A percentile compares a stretch with the other conserved stretches of the same genome.
phyloP scores from a whole-genome alignment of 2,888 invertebrate genomes.

The Machimus atricapillus region DNA sequence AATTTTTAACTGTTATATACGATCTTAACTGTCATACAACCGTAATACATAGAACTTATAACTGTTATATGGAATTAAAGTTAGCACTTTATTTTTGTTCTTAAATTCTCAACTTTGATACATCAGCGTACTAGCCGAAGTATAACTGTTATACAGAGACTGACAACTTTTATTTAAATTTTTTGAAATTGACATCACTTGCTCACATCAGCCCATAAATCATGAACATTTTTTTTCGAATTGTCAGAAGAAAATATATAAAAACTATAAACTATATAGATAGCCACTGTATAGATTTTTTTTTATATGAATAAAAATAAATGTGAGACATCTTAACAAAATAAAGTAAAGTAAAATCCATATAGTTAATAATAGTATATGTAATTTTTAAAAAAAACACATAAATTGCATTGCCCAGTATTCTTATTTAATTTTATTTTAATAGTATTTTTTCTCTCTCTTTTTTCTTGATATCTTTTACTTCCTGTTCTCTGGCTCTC shows the following conservation, averaged over 20 bases:
- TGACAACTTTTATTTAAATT: background rate
- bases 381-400: background rate
- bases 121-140: no score
- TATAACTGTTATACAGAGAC: background rate
- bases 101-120: no score
- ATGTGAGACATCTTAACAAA: background rate
- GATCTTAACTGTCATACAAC: no score
- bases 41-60: no score
- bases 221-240: background rate
- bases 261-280: background rate
- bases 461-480: background rate
- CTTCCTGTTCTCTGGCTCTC: conserved; percentile 21
- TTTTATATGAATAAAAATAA: background rate
- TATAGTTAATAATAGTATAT: background rate
- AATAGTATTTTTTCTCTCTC: conserved; percentile 11
- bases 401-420: background rate
- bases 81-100: no score
- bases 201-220: background rate
- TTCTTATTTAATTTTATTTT: background rate
- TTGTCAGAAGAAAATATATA: background rate
- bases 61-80: no score
- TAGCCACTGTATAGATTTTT: background rate
- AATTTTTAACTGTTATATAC: no score
- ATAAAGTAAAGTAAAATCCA: background rate
- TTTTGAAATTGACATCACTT: background rate